Base-by-base conservation (phyloP, 2,797 vertebrate genomes). In the Spheniscus humboldti region DNA sequence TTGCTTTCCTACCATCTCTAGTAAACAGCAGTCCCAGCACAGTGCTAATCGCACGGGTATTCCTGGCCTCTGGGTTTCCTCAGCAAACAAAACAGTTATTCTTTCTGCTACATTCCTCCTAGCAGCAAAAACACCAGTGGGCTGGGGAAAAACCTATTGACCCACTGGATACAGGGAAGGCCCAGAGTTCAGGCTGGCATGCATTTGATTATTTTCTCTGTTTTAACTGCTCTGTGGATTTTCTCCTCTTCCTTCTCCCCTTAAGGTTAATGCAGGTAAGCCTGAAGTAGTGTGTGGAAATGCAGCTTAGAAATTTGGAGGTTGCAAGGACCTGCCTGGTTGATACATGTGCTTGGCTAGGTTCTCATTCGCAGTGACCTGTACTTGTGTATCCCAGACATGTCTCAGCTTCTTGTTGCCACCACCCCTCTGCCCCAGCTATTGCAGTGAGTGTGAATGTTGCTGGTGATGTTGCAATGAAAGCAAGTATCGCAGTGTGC, bases 11-110 rank as follows among this genome's bases (percentile, higher is more conserved):
- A 85, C 55, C 15, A 27, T 77, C 48, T 73, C 76, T 81, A 87
- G 47, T 87, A 91, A 93, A 85, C 43, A 89, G 62, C 2, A 1
- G 12, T 53, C 52, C 86, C 71, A 48, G 79, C 22, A 23, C 52
- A 82, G 63, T 5, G 1, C 35, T 77, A 37, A 82, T 91, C 5
- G 2, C 69, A 25, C 3, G 52, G 64, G 28, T 80, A 30, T 91
- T 95, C 59, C 67, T 92, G 85, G 73, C 87, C 89, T 94, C 85
- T 96, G 55, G 22, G 59, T 95, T 95, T 95, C 84, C 67, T 76
- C 48, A 64, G 75, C 75, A 85, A 90, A 95, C 67, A 85, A 87
- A 94, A 43, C 57, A 74, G 62, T 90, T 85, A 78, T 50, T 76
- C 37, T 88, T 93, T 86, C 83, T 69, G 48, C 45, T 91, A 15